Evolutionary conservation across 2,113 vertebrate genomes (phyloP).

Genomic region (pig (Sus scrofa)): DNA sequence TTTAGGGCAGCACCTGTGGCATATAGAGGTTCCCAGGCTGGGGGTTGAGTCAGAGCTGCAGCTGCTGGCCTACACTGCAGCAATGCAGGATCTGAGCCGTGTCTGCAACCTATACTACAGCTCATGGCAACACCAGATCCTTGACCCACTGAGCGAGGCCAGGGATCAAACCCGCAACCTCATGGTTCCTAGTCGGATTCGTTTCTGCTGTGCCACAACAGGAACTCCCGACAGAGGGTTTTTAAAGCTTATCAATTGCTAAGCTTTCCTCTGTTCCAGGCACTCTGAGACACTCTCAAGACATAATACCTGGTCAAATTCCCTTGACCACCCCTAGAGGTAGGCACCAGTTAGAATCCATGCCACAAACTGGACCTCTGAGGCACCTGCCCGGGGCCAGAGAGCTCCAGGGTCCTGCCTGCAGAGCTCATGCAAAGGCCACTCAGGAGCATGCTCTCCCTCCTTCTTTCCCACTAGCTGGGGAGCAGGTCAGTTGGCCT

Average conservation of each 20-base stretch:
- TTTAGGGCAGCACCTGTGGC: too few species aligned
- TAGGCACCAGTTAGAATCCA: too few species aligned
- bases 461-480: neutral
- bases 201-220: too few species aligned
- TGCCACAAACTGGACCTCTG: neutral
- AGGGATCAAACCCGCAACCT: too few species aligned
- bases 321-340: neutral
- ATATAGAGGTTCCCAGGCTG: too few species aligned
- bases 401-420: neutral
- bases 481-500: neutral
- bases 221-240: neutral
- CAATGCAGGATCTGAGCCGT: too few species aligned
- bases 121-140: too few species aligned
- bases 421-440: neutral
- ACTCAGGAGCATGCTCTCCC: neutral
- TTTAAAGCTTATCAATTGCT: fast-evolving
- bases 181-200: too few species aligned
- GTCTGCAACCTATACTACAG: too few species aligned
- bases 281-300: neutral
- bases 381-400: neutral
- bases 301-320: fast-evolving
- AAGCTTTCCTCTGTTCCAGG: neutral
- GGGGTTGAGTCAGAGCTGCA: too few species aligned
- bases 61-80: too few species aligned
- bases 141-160: too few species aligned